Conservation (phyloP, 2,113 vertebrate species). For the Notothenia rossii region DNA sequence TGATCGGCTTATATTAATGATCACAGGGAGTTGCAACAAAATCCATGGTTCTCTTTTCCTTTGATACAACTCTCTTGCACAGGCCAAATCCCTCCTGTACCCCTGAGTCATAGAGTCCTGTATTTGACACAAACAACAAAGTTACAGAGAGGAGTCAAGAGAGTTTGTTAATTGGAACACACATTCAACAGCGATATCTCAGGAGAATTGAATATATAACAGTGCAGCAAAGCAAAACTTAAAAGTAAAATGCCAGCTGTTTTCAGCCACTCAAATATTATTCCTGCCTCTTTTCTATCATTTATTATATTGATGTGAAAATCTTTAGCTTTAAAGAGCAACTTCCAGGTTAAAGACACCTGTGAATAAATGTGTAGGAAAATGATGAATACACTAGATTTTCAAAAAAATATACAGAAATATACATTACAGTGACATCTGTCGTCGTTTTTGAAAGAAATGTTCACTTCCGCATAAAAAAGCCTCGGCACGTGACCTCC, state of each 20-base stretch:
- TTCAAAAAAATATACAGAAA: too few relatives aligned
- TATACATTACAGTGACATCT: too few relatives aligned
- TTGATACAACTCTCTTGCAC: constrained; percentile 33
- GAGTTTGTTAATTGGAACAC: constrained; percentile 58
- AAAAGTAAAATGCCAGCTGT: constrained; percentile 7
- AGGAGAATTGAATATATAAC: constrained; percentile 38
- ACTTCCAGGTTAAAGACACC: too few relatives aligned
- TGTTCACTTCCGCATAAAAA: too few relatives aligned
- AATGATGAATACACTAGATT: too few relatives aligned
- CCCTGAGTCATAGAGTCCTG: constrained; percentile 45
- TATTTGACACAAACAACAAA: constrained; percentile 58
- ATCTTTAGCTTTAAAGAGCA: too few relatives aligned
- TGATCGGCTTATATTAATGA: constrained; percentile 4
- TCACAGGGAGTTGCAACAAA: constrained; percentile 15
- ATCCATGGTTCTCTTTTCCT: constrained; percentile 28
- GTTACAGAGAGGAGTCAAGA: constrained; percentile 31
- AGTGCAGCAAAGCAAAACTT: constrained; percentile 44
- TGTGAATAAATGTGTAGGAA: too few relatives aligned
- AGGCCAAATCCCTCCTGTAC: constrained; percentile 19
- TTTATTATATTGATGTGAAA: too few relatives aligned
- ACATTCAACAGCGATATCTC: constrained; percentile 48
- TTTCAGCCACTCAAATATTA: too few relatives aligned
- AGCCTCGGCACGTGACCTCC: too few relatives aligned
- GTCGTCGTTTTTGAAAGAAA: too few relatives aligned
- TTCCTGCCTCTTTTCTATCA: too few relatives aligned